phyloP scores from a whole-genome alignment of 2,113 vertebrate genomes.

The Thamnaconus septentrionalis region DNA sequence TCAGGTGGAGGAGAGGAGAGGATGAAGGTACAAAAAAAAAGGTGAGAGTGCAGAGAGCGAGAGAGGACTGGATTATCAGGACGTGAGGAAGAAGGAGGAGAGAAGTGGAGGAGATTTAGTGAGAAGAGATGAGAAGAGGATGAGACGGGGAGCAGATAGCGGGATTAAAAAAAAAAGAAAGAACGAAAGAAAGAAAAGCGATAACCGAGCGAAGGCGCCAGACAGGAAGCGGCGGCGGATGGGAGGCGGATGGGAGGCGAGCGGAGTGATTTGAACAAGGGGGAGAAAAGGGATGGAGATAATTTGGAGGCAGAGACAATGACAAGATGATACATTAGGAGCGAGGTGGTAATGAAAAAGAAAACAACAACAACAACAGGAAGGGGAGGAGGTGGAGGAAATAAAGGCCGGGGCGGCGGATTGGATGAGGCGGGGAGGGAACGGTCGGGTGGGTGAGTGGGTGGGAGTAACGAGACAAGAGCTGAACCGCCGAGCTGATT shows the following conservation, averaged over 20 bases:
- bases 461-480: not conserved
- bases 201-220: conserved; percentile 7
- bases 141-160: not conserved
- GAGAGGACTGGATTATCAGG: conserved; percentile 18
- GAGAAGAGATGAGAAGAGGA: conserved; percentile 3
- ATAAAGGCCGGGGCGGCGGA: conserved; percentile 24
- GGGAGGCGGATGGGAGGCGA: not conserved
- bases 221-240: not conserved
- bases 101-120: not conserved
- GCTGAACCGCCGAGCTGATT: conserved; percentile 33
- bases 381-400: conserved; percentile 14
- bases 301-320: not conserved
- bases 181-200: conserved; percentile 23
- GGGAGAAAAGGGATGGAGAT: conserved; percentile 11
- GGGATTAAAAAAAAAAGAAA: conserved; percentile 9
- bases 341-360: conserved; percentile 25
- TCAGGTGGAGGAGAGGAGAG: too few relatives aligned
- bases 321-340: conserved; percentile 44
- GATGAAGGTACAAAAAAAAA: not conserved
- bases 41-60: not conserved
- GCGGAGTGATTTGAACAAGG: conserved; percentile 8
- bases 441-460: too few relatives aligned
- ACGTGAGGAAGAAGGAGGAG: conserved; percentile 4
- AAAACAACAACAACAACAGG: not conserved
- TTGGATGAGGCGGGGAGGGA: conserved; percentile 21